These are phyloP conservation scores for Puntigrus tetrazona DNA, from an alignment of 2,113 vertebrate species.

Conservation along the genomic window DNA sequence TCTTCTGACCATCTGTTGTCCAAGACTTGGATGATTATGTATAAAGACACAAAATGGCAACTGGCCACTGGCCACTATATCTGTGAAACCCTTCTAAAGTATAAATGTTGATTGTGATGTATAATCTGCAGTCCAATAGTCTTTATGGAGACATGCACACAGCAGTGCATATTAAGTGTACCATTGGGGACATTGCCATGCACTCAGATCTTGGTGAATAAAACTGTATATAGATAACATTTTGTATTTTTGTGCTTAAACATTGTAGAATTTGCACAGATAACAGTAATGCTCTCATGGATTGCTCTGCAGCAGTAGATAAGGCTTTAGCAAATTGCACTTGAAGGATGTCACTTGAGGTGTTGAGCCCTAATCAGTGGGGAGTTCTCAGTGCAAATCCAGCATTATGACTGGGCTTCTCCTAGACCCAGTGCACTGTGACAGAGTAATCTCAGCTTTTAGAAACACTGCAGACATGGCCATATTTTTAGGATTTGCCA, in stretches of 20 bases:
- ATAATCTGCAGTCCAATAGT: neutral
- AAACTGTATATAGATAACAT: neutral
- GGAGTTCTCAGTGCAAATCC: constrained; percentile 49
- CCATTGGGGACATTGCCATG: neutral
- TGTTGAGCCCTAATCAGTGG: constrained; percentile 48
- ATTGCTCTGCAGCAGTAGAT: constrained; percentile 23
- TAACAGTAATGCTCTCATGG: neutral
- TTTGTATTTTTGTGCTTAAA: neutral
- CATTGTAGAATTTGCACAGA: neutral
- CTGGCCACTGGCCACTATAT: neutral
- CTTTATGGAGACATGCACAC: neutral
- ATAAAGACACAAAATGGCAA: constrained; percentile 1
- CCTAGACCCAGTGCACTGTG: constrained; percentile 21
- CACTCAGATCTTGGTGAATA: neutral
- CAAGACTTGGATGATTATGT: neutral
- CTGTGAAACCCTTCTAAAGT: neutral
- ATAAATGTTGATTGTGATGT: neutral
- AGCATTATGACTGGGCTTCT: constrained; percentile 36
- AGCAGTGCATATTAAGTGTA: neutral
- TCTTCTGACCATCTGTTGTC: neutral
- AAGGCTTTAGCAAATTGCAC: constrained; percentile 43
- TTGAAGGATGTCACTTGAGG: constrained; percentile 38
- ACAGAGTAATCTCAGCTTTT: constrained; percentile 43
- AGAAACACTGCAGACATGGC: constrained; percentile 20
- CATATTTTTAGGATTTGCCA: constrained; percentile 24